Percentiles rank a stretch among this genome's conserved stretches.
phyloP scores from a whole-genome alignment of 2,797 vertebrate species.

The Sebastes alutus region DNA sequence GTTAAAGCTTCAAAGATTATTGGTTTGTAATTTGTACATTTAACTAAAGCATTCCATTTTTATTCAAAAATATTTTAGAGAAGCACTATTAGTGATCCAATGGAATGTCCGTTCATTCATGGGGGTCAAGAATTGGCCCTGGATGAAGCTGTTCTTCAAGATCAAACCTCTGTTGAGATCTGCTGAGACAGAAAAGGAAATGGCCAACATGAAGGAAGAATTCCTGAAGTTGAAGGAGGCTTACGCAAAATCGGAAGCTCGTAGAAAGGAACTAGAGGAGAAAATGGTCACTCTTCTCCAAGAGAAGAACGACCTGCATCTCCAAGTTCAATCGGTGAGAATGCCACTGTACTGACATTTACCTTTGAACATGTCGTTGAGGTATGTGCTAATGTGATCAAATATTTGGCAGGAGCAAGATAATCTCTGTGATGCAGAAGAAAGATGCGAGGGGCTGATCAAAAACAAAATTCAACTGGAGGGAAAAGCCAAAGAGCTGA shows the following conservation, averaged over 20 bases:
- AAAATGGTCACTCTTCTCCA: slow-evolving; percentile 84
- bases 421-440: slow-evolving; percentile 88
- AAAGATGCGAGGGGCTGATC: slow-evolving; percentile 90
- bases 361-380: not conserved
- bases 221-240: slow-evolving; percentile 82
- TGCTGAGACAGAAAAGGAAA: slow-evolving; percentile 89
- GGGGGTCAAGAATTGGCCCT: slow-evolving; percentile 93
- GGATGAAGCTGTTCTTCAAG: slow-evolving; percentile 93
- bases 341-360: not conserved
- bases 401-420: slow-evolving; percentile 85
- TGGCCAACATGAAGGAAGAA: slow-evolving; percentile 85
- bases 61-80: slow-evolving; percentile 64
- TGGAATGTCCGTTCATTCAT: slow-evolving; percentile 91
- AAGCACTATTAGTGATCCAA: slow-evolving; percentile 86
- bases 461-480: slow-evolving; percentile 90
- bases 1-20: not conserved
- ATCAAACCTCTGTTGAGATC: slow-evolving; percentile 90
- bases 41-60: not conserved
- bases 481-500: slow-evolving; percentile 86
- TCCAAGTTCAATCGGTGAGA: slow-evolving; percentile 80
- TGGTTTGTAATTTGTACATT: not conserved
- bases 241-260: slow-evolving; percentile 79
- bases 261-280: slow-evolving; percentile 83
- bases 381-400: slow-evolving; percentile 12
- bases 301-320: slow-evolving; percentile 83